phyloP scores from a whole-genome alignment of 2,888 invertebrate genomes.

The Torymus tubicola region DNA sequence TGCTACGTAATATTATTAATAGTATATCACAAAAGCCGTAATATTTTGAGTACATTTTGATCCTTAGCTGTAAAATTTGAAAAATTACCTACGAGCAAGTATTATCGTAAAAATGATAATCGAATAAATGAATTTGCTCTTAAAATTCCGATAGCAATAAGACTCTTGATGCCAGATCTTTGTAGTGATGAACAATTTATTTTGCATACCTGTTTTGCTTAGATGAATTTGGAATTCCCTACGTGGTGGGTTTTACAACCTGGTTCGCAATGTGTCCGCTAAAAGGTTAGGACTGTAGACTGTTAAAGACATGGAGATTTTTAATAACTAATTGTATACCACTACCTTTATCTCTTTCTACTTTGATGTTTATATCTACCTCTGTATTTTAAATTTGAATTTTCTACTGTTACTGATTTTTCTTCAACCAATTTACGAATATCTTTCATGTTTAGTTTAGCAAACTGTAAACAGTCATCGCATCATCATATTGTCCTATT shows the following conservation, averaged over 20 bases:
- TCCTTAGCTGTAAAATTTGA: constrained; percentile 12
- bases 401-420: constrained; percentile 19
- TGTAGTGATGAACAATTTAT: constrained; percentile 44
- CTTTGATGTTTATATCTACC: constrained; percentile 50
- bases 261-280: constrained; percentile 78
- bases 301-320: constrained; percentile 45
- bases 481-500: constrained; percentile 7
- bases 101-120: constrained; percentile 1
- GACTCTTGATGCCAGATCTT: constrained; percentile 12
- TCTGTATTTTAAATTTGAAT: constrained; percentile 28
- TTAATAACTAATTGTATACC: constrained; percentile 43
- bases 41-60: background rate
- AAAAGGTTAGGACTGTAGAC: constrained; percentile 76
- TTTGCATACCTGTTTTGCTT: constrained; percentile 60
- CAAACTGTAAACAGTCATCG: constrained; percentile 29
- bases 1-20: constrained; percentile 7
- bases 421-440: constrained; percentile 26
- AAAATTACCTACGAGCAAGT: constrained; percentile 31
- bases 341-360: constrained; percentile 44
- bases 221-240: constrained; percentile 74
- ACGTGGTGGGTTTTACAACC: constrained; percentile 78
- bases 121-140: constrained; percentile 7
- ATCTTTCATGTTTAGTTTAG: constrained; percentile 37
- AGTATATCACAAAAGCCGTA: background rate
- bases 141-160: constrained; percentile 2